Conservation (phyloP, 2,113 vertebrate genomes). For the Dendropsophus ebraccatus region DNA sequence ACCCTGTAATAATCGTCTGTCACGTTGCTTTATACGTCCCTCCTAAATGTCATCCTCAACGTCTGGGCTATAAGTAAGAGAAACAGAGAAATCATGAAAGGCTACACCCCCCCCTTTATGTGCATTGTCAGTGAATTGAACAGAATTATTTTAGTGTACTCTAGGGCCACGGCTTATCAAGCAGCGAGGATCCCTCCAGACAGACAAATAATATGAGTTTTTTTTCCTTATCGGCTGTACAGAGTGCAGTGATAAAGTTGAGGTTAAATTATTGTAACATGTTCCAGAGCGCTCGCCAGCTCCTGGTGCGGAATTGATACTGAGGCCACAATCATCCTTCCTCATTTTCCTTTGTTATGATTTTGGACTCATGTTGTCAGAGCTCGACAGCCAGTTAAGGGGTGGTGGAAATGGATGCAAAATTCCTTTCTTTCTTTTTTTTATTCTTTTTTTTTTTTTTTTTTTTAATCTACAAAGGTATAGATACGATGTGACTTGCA, state of each 20-base stretch:
- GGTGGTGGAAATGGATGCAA: not conserved
- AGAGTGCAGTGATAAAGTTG: slow-evolving; percentile 24
- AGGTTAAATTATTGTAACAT: slow-evolving; percentile 51
- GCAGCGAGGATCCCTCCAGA: slow-evolving; percentile 28
- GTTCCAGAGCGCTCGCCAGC: slow-evolving; percentile 12
- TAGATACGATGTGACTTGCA: not conserved
- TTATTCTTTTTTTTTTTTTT: not conserved
- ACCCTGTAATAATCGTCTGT: slow-evolving; percentile 20
- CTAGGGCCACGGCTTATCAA: slow-evolving; percentile 42
- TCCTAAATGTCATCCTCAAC: slow-evolving; percentile 30
- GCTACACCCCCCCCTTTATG: slow-evolving; percentile 22
- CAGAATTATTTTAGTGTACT: slow-evolving; percentile 47
- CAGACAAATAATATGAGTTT: slow-evolving; percentile 44
- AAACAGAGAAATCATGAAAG: slow-evolving; percentile 40
- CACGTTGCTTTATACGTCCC: slow-evolving; percentile 29
- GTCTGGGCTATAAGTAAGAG: slow-evolving; percentile 9
- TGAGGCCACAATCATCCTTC: slow-evolving; percentile 14
- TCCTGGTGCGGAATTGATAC: slow-evolving; percentile 1
- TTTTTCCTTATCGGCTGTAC: slow-evolving; percentile 39
- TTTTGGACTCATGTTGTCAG: slow-evolving; percentile 30
- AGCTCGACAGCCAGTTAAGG: not conserved
- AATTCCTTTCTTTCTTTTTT: not conserved
- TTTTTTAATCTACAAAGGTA: not conserved
- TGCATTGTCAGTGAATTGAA: slow-evolving; percentile 35
- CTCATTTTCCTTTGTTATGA: slow-evolving; percentile 28